Evolutionary conservation across 2,888 invertebrate genomes (phyloP).

Genomic region (Dasypogon diadema): DNA sequence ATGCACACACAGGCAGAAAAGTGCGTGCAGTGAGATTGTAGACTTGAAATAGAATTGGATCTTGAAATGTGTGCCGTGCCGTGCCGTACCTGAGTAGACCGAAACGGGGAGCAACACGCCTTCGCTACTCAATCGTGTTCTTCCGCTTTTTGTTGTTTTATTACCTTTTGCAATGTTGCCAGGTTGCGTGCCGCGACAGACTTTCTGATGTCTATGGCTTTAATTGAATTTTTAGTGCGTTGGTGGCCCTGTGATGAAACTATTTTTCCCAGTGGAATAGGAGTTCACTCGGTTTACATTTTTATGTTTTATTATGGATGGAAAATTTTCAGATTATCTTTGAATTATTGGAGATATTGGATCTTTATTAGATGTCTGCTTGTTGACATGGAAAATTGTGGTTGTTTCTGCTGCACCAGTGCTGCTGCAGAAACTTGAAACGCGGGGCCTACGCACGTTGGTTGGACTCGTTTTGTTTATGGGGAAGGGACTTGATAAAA

Average conservation of each 20-base stretch:
- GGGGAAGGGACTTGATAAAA: too few relatives aligned
- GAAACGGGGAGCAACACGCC: slow-evolving; percentile 44
- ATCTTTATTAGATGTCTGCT: too few relatives aligned
- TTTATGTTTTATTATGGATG: neutral
- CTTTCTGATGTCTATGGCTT: neutral
- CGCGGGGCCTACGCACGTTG: too few relatives aligned
- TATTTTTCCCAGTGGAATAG: neutral
- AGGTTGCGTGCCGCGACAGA: slow-evolving; percentile 8
- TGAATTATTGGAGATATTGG: too few relatives aligned
- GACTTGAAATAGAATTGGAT: too few relatives aligned
- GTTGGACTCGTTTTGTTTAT: too few relatives aligned
- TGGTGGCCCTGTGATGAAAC: slow-evolving; percentile 19
- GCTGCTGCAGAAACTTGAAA: too few relatives aligned
- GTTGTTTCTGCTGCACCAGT: too few relatives aligned
- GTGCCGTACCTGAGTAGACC: slow-evolving; percentile 9
- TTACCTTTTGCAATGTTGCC: slow-evolving; percentile 41
- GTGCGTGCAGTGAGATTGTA: too few relatives aligned
- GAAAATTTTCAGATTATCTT: too few relatives aligned
- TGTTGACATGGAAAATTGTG: too few relatives aligned
- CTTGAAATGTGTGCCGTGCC: slow-evolving; percentile 7
- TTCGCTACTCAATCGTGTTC: slow-evolving; percentile 29
- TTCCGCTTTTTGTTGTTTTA: slow-evolving; percentile 21
- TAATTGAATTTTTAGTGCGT: slow-evolving; percentile 24
- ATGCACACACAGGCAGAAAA: neutral
- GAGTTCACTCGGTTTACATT: neutral